Evolutionary conservation across 2,113 vertebrate species (phyloP).

Genomic region (Myanophis thanlyinensis): DNA sequence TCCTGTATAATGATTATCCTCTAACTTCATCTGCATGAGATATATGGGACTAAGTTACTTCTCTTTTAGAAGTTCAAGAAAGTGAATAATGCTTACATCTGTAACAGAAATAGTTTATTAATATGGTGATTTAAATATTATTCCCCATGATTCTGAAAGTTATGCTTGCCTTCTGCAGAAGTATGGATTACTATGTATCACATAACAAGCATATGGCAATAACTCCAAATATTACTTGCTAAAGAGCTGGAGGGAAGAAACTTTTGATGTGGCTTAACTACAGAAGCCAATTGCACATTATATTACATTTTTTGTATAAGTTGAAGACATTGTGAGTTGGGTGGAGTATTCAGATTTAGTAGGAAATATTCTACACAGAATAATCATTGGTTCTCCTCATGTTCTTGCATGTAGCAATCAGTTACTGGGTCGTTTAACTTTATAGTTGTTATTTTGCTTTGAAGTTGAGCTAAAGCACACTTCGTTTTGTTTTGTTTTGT

Average conservation of each 20-base stretch:
- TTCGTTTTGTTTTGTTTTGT: background rate
- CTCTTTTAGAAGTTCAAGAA: background rate
- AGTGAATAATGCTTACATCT: background rate
- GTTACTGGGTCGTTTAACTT: background rate
- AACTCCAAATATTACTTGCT: constrained; percentile 7
- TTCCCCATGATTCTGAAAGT: background rate
- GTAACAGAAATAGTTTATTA: background rate
- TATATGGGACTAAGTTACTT: background rate
- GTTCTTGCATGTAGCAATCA: constrained; percentile 20
- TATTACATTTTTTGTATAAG: constrained; percentile 1
- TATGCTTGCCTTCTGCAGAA: background rate
- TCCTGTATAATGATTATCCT: background rate
- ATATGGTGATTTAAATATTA: background rate
- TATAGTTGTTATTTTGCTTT: background rate
- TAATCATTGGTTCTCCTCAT: constrained; percentile 2
- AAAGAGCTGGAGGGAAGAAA: background rate
- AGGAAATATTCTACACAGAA: background rate
- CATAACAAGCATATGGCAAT: background rate
- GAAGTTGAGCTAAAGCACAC: background rate
- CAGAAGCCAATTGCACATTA: background rate
- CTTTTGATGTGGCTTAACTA: constrained; percentile 15
- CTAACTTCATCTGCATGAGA: background rate
- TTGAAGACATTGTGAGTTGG: background rate
- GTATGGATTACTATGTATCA: background rate
- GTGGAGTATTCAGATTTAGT: constrained; percentile 1